A percentile compares a stretch with the other conserved stretches of the same genome.
These are phyloP conservation scores for Drosophila nannoptera DNA, from an alignment of 1,140 invertebrate species.

Conservation along the genomic window DNA sequence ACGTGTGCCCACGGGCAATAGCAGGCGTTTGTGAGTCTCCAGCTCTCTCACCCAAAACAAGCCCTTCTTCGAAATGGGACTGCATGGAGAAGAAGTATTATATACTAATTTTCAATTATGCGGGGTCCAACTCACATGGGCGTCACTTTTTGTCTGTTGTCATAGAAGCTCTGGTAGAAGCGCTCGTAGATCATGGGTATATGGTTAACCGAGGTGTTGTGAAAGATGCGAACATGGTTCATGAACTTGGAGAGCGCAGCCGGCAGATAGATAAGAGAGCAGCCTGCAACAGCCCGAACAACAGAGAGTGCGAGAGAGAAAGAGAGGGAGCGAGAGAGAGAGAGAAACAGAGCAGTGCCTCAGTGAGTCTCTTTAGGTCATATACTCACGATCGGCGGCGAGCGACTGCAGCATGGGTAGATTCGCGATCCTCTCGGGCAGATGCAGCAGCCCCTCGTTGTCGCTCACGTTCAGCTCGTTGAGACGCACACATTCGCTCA, in stretches of 20 bases:
- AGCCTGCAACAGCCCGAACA: conserved; percentile 47
- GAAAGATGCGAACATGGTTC: conserved; percentile 75
- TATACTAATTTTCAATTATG: neutral
- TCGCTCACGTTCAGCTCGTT: conserved; percentile 77
- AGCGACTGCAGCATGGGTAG: conserved; percentile 70
- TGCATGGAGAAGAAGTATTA: conserved; percentile 1
- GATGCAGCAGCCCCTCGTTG: conserved; percentile 65
- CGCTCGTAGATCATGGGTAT: conserved; percentile 75
- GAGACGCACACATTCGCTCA: conserved; percentile 68
- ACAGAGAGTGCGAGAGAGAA: neutral
- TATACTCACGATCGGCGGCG: conserved; percentile 69
- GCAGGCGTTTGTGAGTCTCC: conserved; percentile 45
- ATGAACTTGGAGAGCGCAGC: conserved; percentile 74
- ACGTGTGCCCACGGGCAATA: conserved; percentile 65
- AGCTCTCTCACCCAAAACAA: conserved; percentile 68
- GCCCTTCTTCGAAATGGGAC: conserved; percentile 47
- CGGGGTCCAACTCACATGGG: conserved; percentile 48
- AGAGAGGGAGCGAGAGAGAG: neutral
- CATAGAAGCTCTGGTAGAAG: conserved; percentile 73
- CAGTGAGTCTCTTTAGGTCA: neutral
- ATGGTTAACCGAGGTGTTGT: conserved; percentile 73
- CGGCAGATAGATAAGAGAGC: conserved; percentile 69
- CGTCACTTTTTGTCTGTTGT: conserved; percentile 56
- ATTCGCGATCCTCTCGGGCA: conserved; percentile 72
- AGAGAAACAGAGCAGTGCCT: neutral